Evolutionary conservation across 2,113 vertebrate genomes (phyloP), one percentile per base, ranked within the genome.

Genomic region (Chunga burmeisteri): DNA sequence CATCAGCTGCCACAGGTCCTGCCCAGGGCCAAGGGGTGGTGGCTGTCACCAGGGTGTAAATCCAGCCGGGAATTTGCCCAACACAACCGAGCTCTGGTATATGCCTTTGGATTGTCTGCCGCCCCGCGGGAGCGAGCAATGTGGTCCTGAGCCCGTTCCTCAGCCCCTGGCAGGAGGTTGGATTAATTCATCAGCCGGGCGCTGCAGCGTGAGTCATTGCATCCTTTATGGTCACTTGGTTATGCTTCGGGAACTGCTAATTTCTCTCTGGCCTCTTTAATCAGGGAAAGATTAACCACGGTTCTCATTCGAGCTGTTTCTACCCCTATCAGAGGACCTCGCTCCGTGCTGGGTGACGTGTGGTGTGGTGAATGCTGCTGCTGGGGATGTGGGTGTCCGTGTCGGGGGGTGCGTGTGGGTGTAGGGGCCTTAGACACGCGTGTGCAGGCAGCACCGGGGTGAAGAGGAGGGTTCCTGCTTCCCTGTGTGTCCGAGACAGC

Each of bases 311-410:
- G 49, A 38, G 79, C 1, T 14, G 3, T 68, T 80, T 8, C 85
- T 11, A 1, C 13, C 34, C 9, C 53, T n/a, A 16, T 13, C n/a
- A 3, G 15, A 40, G n/a, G 56, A 40, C 30, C 29, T 47, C 0
- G 0, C 4, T 44, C 14, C 0, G 0, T 0, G 8, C 36, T 10
- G 19, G 50, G 50, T 0, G 10, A 84, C 77, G 50, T 6, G 30
- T 7, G 52, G 52, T 1, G 3, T 0, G n/a, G 56, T 6, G 78
- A 30, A 2, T 3, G 77, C 20, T 59, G 79, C 26, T 5, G 20
- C 29, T 2, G 8, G 71, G 8, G 7, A 0, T 2, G 42, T 7
- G 42, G 47, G 13, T 42, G 53, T 4, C 20, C 13, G 3, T 3
- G 16, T 38, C 38, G 29, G 11, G 49, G 21, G 13, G 11, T 9